Percentiles rank a stretch among this genome's conserved stretches.
phyloP scores from a whole-genome alignment of 2,888 invertebrate genomes.

The Vandiemenella viatica region DNA sequence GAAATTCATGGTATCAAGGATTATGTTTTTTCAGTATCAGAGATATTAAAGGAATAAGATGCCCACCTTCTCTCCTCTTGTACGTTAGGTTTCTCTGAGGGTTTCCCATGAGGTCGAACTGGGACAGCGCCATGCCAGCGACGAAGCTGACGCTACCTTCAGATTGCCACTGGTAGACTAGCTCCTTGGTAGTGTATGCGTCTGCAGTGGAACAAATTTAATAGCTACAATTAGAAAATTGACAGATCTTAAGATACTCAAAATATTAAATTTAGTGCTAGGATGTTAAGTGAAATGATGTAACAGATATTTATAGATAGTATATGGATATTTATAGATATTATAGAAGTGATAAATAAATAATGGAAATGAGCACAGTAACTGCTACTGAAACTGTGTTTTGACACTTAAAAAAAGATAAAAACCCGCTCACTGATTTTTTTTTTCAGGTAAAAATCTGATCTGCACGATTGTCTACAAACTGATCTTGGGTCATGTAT shows the following conservation, averaged over 20 bases:
- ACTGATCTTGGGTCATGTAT: too few relatives aligned
- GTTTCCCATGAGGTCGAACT: slow-evolving; percentile 82
- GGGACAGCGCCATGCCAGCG: slow-evolving; percentile 81
- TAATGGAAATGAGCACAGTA: too few relatives aligned
- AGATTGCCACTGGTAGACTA: slow-evolving; percentile 78
- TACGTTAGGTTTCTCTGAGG: slow-evolving; percentile 71
- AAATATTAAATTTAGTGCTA: neutral
- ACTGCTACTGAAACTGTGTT: too few relatives aligned
- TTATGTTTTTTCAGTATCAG: neutral
- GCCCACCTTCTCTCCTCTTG: slow-evolving; percentile 57
- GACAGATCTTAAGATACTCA: neutral
- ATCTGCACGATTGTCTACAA: too few relatives aligned
- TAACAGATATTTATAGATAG: neutral
- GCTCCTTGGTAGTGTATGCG: slow-evolving; percentile 73
- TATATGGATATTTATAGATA: too few relatives aligned
- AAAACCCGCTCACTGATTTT: too few relatives aligned
- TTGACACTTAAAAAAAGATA: too few relatives aligned
- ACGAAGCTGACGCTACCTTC: slow-evolving; percentile 71
- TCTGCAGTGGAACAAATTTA: slow-evolving; percentile 35
- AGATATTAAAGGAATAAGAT: neutral
- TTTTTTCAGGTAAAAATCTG: too few relatives aligned
- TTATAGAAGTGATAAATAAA: too few relatives aligned
- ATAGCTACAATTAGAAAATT: neutral
- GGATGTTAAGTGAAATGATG: neutral
- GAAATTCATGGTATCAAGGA: neutral